phyloP scores from a whole-genome alignment of 2,797 vertebrate genomes.

The Sebastes variabilis region DNA sequence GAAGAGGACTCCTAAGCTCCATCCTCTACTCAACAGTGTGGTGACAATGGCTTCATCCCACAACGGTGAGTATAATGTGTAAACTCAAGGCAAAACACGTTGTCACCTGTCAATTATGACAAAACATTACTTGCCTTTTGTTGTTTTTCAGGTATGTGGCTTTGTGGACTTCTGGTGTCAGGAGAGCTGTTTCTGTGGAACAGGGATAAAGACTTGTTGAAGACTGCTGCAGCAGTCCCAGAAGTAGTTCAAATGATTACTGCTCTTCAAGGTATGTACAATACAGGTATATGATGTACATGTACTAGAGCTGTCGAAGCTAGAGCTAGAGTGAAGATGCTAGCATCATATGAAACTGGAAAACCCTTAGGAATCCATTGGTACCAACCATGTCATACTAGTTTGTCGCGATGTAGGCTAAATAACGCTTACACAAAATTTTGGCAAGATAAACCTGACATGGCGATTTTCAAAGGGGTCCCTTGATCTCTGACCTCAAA shows the following conservation, averaged over 20 bases:
- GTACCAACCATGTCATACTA: too few species aligned
- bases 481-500: too few species aligned
- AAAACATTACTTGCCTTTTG: neutral
- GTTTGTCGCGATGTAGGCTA: too few species aligned
- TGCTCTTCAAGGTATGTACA: slow-evolving; percentile 79
- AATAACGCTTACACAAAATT: too few species aligned
- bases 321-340: neutral
- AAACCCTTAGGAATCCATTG: too few species aligned
- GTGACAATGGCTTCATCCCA: slow-evolving; percentile 86
- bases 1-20: slow-evolving; percentile 88
- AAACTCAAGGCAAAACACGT: neutral
- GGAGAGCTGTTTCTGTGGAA: slow-evolving; percentile 96
- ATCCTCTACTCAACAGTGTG: slow-evolving; percentile 86
- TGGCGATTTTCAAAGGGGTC: too few species aligned
- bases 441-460: too few species aligned
- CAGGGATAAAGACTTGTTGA: slow-evolving; percentile 90
- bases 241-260: slow-evolving; percentile 81
- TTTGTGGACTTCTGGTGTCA: slow-evolving; percentile 88
- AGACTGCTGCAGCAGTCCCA: slow-evolving; percentile 79
- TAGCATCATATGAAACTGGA: too few species aligned
- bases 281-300: slow-evolving; percentile 40
- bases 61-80: slow-evolving; percentile 79
- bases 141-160: slow-evolving; percentile 86
- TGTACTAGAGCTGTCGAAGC: neutral
- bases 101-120: neutral